Evolutionary conservation across 53 echinoderm and acorn worm genomes (phyloP), one percentile per base, ranked within the genome.

Genomic region (Holothuria leucospilota): DNA sequence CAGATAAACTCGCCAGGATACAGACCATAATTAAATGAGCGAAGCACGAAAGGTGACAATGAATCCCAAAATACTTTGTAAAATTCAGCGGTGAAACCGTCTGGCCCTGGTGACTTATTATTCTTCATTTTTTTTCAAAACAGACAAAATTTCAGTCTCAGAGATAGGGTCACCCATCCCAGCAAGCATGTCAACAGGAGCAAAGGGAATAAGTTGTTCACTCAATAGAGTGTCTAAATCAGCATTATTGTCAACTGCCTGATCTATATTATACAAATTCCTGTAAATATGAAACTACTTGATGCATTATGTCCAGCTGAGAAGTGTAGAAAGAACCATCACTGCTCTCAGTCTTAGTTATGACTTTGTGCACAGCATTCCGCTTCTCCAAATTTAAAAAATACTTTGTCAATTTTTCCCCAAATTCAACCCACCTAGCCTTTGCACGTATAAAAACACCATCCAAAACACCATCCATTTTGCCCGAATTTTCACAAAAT

Each of bases 81-180:
- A 81, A 91, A 83, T 91, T n/a, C n/a, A n/a, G n/a, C n/a, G n/a
- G n/a, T n/a, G n/a, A n/a, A n/a, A n/a, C n/a, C n/a, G n/a, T n/a
- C 87, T 4, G 82, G 51, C 26, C 91, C 87, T 42, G 91, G 82
- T 15, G 87, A 82, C 30, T 84, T 73, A 46, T 80, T 87, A 38
- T 87, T 63, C 53, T 80, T 86, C 86, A 77, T n/a, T 60, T 15
- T 24, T 74, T 30, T 38, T 71, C 29, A 29, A 38, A 74, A 30
- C 42, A 20, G 5, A 24, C 23, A 8, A 74, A 39, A 74, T 40
- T 46, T 5, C 75, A 74, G 38, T 40, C 34, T 74, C 34, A 74
- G 24, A 39, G 24, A 74, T 18, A 39, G 75, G 75, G 15, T 24
- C 39, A 63, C 64, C 7, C 64, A 63, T 24, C 27, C 23, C 27